Conservation (phyloP, 2,113 vertebrate species). For the Aleadryas rufinucha region DNA sequence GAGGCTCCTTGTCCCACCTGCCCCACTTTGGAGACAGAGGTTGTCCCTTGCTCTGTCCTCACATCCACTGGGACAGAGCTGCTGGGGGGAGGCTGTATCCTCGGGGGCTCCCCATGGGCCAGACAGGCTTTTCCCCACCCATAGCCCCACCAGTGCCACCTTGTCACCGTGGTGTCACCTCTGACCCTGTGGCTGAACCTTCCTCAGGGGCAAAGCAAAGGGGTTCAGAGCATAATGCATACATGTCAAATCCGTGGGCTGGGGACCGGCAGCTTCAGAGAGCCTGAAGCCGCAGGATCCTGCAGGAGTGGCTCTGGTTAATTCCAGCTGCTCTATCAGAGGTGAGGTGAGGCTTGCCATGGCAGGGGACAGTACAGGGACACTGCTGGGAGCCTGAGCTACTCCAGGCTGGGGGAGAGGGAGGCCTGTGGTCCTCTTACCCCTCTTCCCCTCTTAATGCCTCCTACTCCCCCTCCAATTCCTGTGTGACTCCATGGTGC, state of each 20-base stretch:
- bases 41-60: background rate
- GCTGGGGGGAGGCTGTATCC: background rate
- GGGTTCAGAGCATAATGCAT: background rate
- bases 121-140: background rate
- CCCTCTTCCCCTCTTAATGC: background rate
- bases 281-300: background rate
- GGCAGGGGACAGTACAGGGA: background rate
- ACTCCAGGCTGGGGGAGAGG: background rate
- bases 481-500: background rate
- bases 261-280: background rate
- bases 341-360: background rate
- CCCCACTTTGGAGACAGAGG: background rate
- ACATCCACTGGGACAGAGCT: background rate
- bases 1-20: background rate
- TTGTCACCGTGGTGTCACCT: background rate
- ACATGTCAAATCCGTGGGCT: background rate
- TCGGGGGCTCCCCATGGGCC: accelerated
- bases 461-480: background rate
- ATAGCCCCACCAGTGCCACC: background rate
- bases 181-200: background rate
- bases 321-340: background rate
- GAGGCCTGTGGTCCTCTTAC: background rate
- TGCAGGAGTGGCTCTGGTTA: background rate
- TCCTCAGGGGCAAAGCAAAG: background rate
- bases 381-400: background rate